Evolutionary conservation across 2,888 invertebrate species (phyloP).

Genomic region (Lithophane ornitopus): DNA sequence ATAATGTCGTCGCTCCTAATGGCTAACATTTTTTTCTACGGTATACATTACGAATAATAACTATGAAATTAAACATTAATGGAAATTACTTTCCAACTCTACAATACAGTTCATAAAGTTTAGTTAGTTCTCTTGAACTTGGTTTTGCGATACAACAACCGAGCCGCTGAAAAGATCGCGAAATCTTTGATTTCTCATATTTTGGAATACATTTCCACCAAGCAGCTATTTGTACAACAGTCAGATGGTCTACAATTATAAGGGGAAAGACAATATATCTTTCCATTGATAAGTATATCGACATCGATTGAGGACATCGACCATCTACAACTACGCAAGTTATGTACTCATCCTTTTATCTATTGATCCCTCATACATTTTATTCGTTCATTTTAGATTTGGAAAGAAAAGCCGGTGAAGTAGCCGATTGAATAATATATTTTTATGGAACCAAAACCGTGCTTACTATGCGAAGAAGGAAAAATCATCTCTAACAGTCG

Average conservation of each 20-base stretch:
- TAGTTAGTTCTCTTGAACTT: background rate
- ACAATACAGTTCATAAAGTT: background rate
- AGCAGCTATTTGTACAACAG: background rate
- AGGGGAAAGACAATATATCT: conserved; percentile 29
- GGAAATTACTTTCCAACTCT: background rate
- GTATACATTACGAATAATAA: background rate
- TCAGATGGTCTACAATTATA: conserved; percentile 29
- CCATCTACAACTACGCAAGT: conserved; percentile 61
- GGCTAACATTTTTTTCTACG: background rate
- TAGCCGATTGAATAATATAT: conserved; percentile 89
- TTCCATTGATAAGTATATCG: too few species aligned
- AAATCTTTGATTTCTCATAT: conserved; percentile 4
- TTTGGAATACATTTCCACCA: background rate
- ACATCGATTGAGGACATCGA: conserved; percentile 41
- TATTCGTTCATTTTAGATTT: conserved; percentile 84
- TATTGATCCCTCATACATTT: conserved; percentile 83
- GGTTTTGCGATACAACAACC: background rate
- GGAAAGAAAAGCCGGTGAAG: conserved; percentile 83
- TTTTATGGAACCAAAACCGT: conserved; percentile 86
- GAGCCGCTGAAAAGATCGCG: background rate
- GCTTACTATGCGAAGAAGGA: conserved; percentile 88
- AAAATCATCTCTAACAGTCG: conserved; percentile 88
- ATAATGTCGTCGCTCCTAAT: conserved; percentile 17
- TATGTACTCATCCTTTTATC: conserved; percentile 74
- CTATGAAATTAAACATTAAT: background rate